Base-by-base conservation (phyloP, 2,113 vertebrate genomes). In the Brienomyrus longianalis region DNA sequence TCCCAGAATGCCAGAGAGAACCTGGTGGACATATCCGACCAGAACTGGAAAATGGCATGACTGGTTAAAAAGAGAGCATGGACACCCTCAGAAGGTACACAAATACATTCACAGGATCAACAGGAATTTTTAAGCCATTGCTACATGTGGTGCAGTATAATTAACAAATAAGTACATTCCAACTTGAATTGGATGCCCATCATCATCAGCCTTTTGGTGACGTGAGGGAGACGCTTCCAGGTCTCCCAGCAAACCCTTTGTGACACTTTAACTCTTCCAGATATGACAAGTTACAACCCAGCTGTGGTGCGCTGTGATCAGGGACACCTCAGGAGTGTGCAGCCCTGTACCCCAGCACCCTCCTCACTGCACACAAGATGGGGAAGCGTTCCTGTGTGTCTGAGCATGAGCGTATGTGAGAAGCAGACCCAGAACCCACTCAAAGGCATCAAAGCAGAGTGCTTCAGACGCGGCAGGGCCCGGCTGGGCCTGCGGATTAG, bases 401-500 rank as follows among this genome's bases (percentile, higher is more conserved):
- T 84, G 83, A 84, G 83, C 39, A 48, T 8, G 13, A 48, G 39
- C 45, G 8, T 47, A 21, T 83, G 83, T 47, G 19, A 84, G 80
- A 47, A 39, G 7, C 17, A 83, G 43, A 23, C 83, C 21, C 45
- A 48, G 45, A 84, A 21, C 35, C 8, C 83, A 48, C 35, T 45
- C 83, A 89, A 89, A 85, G 80, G 43, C 83, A 84, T 56, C 48
- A 83, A 77, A 88, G n/a, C 39, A 51, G 74, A 88, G 88, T 66
- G 48, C 48, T 52, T 83, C 43, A 54, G 47, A 83, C 51, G 35
- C 51, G 8, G 47, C n/a, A 27, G 43, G 27, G 48, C 48, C 31
- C 50, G 31, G 47, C 21, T 39, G 39, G 70, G 39, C 74, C 74
- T 13, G 5, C 23, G 74, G 88, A 89, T 83, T 89, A 83, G 62